Evolutionary conservation across 2,113 vertebrate species (phyloP).

Genomic region (Bos javanicus): DNA sequence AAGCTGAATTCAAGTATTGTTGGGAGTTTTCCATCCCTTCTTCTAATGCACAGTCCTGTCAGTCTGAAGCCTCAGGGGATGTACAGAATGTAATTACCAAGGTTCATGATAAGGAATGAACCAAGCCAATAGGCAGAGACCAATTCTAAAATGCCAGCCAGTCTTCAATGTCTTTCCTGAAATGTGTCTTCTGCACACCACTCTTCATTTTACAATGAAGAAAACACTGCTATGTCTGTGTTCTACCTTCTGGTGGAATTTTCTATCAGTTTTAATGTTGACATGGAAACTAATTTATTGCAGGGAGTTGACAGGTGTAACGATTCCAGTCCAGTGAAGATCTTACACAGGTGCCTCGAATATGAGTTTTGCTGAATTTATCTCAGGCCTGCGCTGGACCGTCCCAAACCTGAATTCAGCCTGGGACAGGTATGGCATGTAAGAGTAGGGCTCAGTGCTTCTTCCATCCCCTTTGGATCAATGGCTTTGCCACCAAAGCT

Average conservation of each 20-base stretch:
- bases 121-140: conserved; percentile 15
- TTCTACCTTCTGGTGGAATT: neutral
- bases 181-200: neutral
- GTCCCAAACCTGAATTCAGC: neutral
- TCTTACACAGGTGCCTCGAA: neutral
- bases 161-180: neutral
- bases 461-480: neutral
- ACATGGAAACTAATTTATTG: neutral
- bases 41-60: conserved; percentile 28
- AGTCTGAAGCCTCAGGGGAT: neutral
- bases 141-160: conserved; percentile 11
- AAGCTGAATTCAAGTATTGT: neutral
- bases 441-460: neutral
- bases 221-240: neutral
- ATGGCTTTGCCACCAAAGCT: neutral
- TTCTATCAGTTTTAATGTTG: neutral
- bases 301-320: neutral
- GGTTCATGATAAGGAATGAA: conserved; percentile 36
- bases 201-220: neutral
- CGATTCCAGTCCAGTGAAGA: neutral
- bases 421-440: neutral
- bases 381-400: neutral
- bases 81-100: conserved; percentile 43
- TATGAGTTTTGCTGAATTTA: neutral
- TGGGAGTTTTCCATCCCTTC: conserved; percentile 8